Base-by-base conservation (phyloP, 2,113 vertebrate genomes). In the Platichthys stellatus region DNA sequence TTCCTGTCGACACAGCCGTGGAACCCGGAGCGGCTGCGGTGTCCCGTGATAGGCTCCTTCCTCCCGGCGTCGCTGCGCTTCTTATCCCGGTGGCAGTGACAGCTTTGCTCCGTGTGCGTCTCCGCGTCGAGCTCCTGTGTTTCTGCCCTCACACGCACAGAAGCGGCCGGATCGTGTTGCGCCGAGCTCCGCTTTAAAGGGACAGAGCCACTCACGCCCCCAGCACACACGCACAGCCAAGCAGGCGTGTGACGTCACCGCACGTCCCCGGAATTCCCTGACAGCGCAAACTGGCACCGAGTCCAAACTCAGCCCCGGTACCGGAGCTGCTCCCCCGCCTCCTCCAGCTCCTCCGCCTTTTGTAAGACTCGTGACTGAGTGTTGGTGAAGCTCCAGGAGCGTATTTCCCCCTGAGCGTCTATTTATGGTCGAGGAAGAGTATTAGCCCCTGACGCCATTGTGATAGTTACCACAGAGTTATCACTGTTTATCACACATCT, bases 231-330 rank as follows among this genome's bases (percentile, higher is more conserved):
- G 57, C n/a, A 43, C 61, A 13, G 61, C 15, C 18, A 57, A 28
- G 47, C 81, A 28, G 72, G 31, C 64, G 28, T 64, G 66, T 93
- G 92, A 95, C 94, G 94, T 94, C 92, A 94, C 40, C 63, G 20
- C 74, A 64, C 87, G 72, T 65, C 74, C 72, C 87, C 92, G 94
- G 94, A 95, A 94, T 95, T 93, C 94, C 94, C 93, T 93, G 90
- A 93, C 91, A 90, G 91, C 79, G 83, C 91, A 84, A 74, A 83
- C 85, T 81, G 81, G 72, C 84, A 69, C 71, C 43, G 69, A 77
- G 69, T 65, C 74, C n/a, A 31, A 65, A 51, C 47, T 51, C 47
- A 9, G 70, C 61, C 45, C 57, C 56, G 80, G 74, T 73, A 86
- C 78, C 73, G 72, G 61, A 67, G 79, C 73, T 20, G 51, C 51